Evolutionary conservation across 2,797 vertebrate genomes (phyloP).

Genomic region (Myotis findleyi): DNA sequence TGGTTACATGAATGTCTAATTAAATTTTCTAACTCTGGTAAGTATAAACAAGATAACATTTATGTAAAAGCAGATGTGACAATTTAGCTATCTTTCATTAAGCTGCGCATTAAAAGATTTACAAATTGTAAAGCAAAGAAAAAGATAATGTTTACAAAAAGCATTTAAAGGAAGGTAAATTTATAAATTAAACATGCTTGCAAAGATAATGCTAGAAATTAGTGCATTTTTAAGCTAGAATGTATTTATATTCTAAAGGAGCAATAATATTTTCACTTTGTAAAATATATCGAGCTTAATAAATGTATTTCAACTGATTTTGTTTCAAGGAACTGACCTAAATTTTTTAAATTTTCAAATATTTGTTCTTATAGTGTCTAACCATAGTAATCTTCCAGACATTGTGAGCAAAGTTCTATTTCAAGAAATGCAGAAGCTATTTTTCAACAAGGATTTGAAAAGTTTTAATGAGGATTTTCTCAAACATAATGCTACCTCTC

Average conservation of each 20-base stretch:
- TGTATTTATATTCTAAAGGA: slow-evolving; percentile 18
- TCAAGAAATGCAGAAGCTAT: slow-evolving; percentile 91
- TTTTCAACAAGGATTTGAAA: slow-evolving; percentile 89
- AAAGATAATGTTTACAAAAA: background rate
- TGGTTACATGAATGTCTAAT: slow-evolving; percentile 91
- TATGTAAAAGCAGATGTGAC: slow-evolving; percentile 11
- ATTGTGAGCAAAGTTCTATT: slow-evolving; percentile 88
- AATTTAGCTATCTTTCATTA: background rate
- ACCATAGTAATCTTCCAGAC: slow-evolving; percentile 90
- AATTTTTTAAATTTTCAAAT: background rate
- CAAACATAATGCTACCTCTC: slow-evolving; percentile 88
- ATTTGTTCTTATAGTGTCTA: slow-evolving; percentile 84
- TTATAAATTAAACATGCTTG: slow-evolving; percentile 22
- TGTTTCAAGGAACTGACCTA: background rate
- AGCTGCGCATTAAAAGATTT: background rate
- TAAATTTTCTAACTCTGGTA: slow-evolving; percentile 90
- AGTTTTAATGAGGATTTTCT: slow-evolving; percentile 91
- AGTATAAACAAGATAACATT: slow-evolving; percentile 68
- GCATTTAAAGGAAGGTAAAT: slow-evolving; percentile 38
- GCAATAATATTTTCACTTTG: background rate
- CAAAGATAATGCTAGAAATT: background rate
- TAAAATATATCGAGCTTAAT: slow-evolving; percentile 18
- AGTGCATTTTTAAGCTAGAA: slow-evolving; percentile 20
- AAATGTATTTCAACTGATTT: slow-evolving; percentile 11
- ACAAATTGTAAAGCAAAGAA: background rate